These are phyloP conservation scores for Strigamia crassipes DNA, from an alignment of 2,888 invertebrate species.

Conservation along the genomic window DNA sequence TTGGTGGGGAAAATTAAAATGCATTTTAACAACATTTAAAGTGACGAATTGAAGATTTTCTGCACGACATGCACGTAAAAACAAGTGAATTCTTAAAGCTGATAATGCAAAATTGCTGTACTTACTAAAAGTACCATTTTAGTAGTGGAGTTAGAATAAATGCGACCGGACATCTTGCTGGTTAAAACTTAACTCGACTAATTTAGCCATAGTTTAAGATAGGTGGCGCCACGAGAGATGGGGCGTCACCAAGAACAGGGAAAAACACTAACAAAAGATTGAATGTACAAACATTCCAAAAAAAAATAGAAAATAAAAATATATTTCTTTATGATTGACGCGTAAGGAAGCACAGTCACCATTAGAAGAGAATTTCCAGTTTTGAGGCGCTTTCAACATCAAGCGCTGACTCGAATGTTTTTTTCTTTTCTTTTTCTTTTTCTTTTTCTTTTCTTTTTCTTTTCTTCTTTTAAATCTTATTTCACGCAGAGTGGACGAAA, in stretches of 20 bases:
- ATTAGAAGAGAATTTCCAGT: neutral
- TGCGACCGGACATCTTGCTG: too few relatives aligned
- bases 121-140: too few relatives aligned
- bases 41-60: neutral
- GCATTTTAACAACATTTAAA: neutral
- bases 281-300: too few relatives aligned
- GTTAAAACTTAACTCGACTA: too few relatives aligned
- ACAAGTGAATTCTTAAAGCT: neutral
- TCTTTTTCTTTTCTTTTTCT: neutral
- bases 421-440: neutral
- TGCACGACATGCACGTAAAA: neutral
- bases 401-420: neutral
- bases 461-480: neutral
- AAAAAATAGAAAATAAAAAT: too few relatives aligned
- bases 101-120: neutral
- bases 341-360: neutral
- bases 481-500: slow-evolving; percentile 15
- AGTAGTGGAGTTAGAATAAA: too few relatives aligned
- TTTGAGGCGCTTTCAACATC: neutral
- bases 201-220: too few relatives aligned
- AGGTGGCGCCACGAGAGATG: too few relatives aligned
- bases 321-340: neutral
- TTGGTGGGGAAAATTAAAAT: neutral
- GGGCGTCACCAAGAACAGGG: too few relatives aligned
- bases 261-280: too few relatives aligned